Conservation (phyloP, 2,113 vertebrate species). For the zebrafish (Danio rerio) region GRCz12tu NC_133199.1:34053501-34054000, state of each 20-base stretch:
- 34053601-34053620: conserved; percentile 24
- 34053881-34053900: not conserved
- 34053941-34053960: not conserved
- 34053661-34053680: not conserved
- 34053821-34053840: not conserved
- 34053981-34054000: conserved; percentile 24
- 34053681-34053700: not conserved
- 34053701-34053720: not conserved
- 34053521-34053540: conserved; percentile 27
- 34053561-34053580: not conserved
- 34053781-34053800: no score
- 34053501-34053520: not conserved
- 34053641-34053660: not conserved
- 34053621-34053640: not conserved
- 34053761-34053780: no score
- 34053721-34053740: not conserved
- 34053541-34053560: conserved; percentile 10
- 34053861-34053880: not conserved
- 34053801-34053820: no score
- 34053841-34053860: not conserved
- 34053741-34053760: no score
- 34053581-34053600: not conserved
- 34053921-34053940: not conserved
- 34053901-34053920: not conserved
- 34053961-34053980: not conserved